Percentiles rank a stretch among this genome's conserved stretches.
phyloP scores from a whole-genome alignment of 2,888 invertebrate genomes.

The Dascillus cervinus region DNA sequence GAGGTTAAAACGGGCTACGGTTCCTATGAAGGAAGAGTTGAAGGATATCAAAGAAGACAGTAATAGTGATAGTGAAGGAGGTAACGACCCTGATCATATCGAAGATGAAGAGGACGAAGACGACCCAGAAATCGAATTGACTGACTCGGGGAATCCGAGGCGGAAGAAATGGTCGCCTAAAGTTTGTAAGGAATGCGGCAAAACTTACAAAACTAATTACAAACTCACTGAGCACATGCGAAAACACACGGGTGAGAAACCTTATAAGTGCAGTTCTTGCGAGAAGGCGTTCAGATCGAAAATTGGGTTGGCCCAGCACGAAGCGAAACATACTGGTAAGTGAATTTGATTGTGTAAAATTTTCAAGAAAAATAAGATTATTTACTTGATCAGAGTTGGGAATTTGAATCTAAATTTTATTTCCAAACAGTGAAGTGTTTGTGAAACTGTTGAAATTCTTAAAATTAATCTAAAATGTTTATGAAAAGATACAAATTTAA shows the following conservation, averaged over 20 bases:
- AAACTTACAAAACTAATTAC: slow-evolving; percentile 52
- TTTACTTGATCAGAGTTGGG: too few relatives aligned
- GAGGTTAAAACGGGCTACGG: slow-evolving; percentile 19
- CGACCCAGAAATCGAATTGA: slow-evolving; percentile 9
- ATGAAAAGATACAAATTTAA: too few relatives aligned
- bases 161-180: slow-evolving; percentile 41
- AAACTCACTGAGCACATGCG: slow-evolving; percentile 53
- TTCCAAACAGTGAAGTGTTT: too few relatives aligned
- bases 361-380: neutral
- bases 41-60: slow-evolving; percentile 9
- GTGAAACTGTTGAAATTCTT: too few relatives aligned
- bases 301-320: slow-evolving; percentile 53
- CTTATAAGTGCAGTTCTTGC: slow-evolving; percentile 50
- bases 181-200: slow-evolving; percentile 50
- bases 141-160: slow-evolving; percentile 21
- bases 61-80: slow-evolving; percentile 22
- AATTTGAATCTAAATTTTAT: too few relatives aligned
- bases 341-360: too few relatives aligned
- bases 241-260: slow-evolving; percentile 53
- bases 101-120: slow-evolving; percentile 21
- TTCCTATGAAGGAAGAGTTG: slow-evolving; percentile 14
- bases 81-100: slow-evolving; percentile 21
- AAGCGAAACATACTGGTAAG: slow-evolving; percentile 49
- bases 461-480: too few relatives aligned
- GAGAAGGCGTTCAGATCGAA: slow-evolving; percentile 54